Evolutionary conservation across 2,113 vertebrate genomes (phyloP).

Genomic region (Taurulus bubalis): DNA sequence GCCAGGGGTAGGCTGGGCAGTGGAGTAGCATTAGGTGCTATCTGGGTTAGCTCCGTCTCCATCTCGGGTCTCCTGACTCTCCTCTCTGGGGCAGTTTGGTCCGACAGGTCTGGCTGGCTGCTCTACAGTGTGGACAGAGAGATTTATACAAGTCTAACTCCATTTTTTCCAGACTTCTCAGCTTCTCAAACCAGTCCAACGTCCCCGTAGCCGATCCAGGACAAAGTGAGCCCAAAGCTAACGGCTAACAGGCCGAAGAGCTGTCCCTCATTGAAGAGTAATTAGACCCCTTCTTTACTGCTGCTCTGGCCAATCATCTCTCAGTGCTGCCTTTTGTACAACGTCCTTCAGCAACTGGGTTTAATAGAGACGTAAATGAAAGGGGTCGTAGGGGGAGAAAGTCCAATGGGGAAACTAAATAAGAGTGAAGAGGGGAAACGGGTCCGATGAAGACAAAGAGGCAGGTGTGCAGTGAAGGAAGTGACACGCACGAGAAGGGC

Average conservation of each 20-base stretch:
- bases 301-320: slow-evolving; percentile 55
- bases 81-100: no score
- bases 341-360: slow-evolving; percentile 57
- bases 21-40: not conserved
- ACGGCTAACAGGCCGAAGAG: slow-evolving; percentile 44
- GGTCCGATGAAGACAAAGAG: slow-evolving; percentile 33
- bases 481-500: slow-evolving; percentile 3
- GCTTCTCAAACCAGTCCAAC: slow-evolving; percentile 38
- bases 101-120: no score
- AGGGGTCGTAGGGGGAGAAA: slow-evolving; percentile 9
- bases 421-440: slow-evolving; percentile 14
- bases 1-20: not conserved
- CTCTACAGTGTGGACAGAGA: slow-evolving; percentile 18
- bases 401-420: slow-evolving; percentile 15
- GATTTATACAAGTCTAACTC: slow-evolving; percentile 10
- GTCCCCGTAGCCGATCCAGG: slow-evolving; percentile 27
- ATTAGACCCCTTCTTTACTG: slow-evolving; percentile 64
- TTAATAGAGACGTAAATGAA: slow-evolving; percentile 62
- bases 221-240: slow-evolving; percentile 52
- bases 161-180: slow-evolving; percentile 8
- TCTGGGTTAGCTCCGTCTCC: not conserved
- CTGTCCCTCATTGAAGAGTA: slow-evolving; percentile 49
- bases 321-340: slow-evolving; percentile 66
- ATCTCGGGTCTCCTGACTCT: not conserved
- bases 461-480: slow-evolving; percentile 52